Evolutionary conservation across 2,888 invertebrate genomes (phyloP).

Genomic region (Phyllotreta striolata): DNA sequence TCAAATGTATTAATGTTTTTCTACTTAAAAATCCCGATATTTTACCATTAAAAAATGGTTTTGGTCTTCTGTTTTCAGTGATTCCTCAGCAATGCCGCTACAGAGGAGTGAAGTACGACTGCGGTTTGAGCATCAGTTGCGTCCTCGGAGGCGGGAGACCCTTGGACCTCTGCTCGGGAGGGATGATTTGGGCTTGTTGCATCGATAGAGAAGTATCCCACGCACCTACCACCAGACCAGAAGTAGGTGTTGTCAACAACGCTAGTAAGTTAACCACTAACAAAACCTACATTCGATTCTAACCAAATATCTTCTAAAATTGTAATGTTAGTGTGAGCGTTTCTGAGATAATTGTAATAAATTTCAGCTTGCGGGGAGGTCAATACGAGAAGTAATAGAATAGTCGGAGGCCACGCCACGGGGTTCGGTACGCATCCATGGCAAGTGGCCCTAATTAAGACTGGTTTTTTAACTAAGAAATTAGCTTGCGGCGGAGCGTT

Average conservation of each 20-base stretch:
- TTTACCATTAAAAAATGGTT: too few relatives aligned
- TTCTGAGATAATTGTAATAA: background rate
- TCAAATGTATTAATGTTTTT: too few relatives aligned
- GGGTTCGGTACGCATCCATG: conserved; percentile 93
- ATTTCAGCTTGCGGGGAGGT: conserved; percentile 88
- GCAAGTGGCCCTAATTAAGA: conserved; percentile 93
- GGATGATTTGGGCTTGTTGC: conserved; percentile 95
- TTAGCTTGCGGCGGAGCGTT: conserved; percentile 92
- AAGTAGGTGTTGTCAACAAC: conserved; percentile 77
- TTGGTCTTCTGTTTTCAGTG: conserved; percentile 74
- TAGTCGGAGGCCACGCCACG: conserved; percentile 90
- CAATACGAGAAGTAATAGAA: conserved; percentile 85
- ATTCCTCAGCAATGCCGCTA: conserved; percentile 88
- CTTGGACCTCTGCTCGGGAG: conserved; percentile 89
- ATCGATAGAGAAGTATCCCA: conserved; percentile 73
- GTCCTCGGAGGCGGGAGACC: conserved; percentile 88
- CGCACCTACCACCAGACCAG: conserved; percentile 56
- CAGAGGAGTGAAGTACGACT: conserved; percentile 86
- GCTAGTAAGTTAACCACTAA: conserved; percentile 76
- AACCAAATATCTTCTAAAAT: background rate
- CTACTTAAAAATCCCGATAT: too few relatives aligned
- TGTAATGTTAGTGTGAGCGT: background rate
- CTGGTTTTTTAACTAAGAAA: conserved; percentile 88
- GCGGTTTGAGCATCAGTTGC: conserved; percentile 90
- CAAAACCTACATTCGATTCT: too few relatives aligned